phyloP scores from a whole-genome alignment of 1,140 invertebrate genomes.

The Macrobrachium nipponense region DNA sequence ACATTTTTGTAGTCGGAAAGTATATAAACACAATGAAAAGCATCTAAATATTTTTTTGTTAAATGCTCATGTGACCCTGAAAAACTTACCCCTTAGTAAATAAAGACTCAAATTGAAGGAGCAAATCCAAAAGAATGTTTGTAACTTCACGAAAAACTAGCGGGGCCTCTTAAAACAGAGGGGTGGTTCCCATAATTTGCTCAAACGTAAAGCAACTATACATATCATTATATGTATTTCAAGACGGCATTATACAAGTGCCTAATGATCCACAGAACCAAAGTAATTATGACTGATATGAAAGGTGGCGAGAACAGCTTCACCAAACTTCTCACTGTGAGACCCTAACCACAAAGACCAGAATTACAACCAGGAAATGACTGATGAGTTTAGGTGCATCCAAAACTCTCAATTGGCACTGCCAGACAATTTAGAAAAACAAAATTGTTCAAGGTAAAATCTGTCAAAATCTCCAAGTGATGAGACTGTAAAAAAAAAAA shows the following conservation, averaged over 20 bases:
- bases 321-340: slow-evolving; percentile 56
- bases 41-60: no score
- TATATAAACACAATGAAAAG: no score
- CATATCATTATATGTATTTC: slow-evolving; percentile 30
- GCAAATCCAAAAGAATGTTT: neutral
- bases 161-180: slow-evolving; percentile 45
- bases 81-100: neutral
- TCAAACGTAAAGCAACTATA: slow-evolving; percentile 35
- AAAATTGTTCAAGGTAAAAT: no score
- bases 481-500: no score
- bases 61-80: no score
- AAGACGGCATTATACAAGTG: neutral
- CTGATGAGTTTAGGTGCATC: neutral
- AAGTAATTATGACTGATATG: slow-evolving; percentile 5
- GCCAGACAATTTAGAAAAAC: no score
- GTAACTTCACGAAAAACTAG: neutral
- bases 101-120: neutral
- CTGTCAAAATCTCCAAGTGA: no score
- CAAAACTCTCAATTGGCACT: no score
- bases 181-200: slow-evolving; percentile 49
- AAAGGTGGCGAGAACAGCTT: slow-evolving; percentile 25
- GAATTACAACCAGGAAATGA: slow-evolving; percentile 19
- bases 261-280: no score
- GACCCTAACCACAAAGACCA: slow-evolving; percentile 53
- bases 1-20: no score